A percentile compares a stretch with the other conserved stretches of the same genome.
phyloP scores from a whole-genome alignment of 2,888 invertebrate genomes.

The Cheilosia variabilis region DNA sequence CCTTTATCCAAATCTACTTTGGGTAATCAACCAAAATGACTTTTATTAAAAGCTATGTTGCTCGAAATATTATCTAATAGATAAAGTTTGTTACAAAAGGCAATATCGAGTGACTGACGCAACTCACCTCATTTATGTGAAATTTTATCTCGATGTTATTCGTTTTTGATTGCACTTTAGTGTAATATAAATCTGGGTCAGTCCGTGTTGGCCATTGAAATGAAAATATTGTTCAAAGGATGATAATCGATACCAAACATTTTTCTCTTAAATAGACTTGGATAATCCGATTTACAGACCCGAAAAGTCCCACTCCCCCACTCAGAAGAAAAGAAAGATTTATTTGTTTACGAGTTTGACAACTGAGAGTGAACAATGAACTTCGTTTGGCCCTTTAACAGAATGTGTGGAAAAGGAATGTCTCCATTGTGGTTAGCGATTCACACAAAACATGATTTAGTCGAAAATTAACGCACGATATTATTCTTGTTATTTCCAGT shows the following conservation, averaged over 20 bases:
- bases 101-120: slow-evolving; percentile 24
- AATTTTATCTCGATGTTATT: neutral
- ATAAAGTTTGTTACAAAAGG: slow-evolving; percentile 2
- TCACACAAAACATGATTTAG: neutral
- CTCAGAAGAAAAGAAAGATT: neutral
- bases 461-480: neutral
- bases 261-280: no score
- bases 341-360: slow-evolving; percentile 3
- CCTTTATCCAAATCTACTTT: no score
- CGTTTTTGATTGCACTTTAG: neutral
- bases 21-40: neutral
- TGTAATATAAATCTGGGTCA: slow-evolving; percentile 8
- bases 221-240: no score
- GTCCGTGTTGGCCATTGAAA: no score
- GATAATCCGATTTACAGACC: no score
- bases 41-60: neutral
- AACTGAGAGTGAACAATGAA: slow-evolving; percentile 1
- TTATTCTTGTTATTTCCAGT: neutral
- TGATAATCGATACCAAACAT: no score
- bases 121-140: neutral
- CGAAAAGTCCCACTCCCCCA: neutral
- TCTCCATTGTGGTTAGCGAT: neutral
- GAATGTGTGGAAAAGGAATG: neutral
- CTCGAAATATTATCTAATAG: slow-evolving; percentile 3
- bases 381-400: neutral